Conservation (phyloP, 1,140 invertebrate species). For the Cephus cinctus region DNA sequence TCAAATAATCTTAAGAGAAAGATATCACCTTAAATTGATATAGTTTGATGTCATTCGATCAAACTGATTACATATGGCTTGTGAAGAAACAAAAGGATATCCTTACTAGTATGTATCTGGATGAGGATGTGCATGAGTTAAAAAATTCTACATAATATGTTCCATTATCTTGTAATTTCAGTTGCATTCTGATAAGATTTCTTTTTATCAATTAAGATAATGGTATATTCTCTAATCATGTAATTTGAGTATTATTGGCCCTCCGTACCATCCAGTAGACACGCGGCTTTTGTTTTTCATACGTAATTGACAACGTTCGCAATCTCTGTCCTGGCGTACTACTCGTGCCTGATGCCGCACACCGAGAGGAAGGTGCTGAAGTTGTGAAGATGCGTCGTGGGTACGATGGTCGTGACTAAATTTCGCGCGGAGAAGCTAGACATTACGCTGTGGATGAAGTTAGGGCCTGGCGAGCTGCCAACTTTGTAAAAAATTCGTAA, state of each 20-base stretch:
- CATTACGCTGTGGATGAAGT: constrained; percentile 58
- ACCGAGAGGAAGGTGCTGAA: constrained; percentile 77
- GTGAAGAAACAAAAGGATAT: no score
- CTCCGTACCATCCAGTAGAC: constrained; percentile 5
- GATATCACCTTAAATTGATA: no score
- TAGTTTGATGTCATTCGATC: no score
- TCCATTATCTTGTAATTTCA: no score
- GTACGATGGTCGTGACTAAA: constrained; percentile 72
- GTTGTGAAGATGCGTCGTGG: constrained; percentile 74
- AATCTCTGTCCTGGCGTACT: constrained; percentile 16
- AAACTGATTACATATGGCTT: no score
- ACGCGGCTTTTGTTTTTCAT: constrained; percentile 2
- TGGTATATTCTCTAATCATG: no score
- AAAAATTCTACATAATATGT: no score
- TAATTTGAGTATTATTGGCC: neutral
- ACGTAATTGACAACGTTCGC: constrained; percentile 20
- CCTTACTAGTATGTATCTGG: no score
- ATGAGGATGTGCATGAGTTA: no score
- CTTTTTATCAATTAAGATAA: no score
- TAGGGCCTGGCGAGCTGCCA: constrained; percentile 57
- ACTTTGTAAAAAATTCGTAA: constrained; percentile 76
- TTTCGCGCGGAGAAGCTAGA: constrained; percentile 56
- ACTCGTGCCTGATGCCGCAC: constrained; percentile 66
- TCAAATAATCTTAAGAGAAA: no score
- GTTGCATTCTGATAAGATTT: no score